phyloP scores from a whole-genome alignment of 1,140 invertebrate genomes.

The Drosophila hydei region DNA sequence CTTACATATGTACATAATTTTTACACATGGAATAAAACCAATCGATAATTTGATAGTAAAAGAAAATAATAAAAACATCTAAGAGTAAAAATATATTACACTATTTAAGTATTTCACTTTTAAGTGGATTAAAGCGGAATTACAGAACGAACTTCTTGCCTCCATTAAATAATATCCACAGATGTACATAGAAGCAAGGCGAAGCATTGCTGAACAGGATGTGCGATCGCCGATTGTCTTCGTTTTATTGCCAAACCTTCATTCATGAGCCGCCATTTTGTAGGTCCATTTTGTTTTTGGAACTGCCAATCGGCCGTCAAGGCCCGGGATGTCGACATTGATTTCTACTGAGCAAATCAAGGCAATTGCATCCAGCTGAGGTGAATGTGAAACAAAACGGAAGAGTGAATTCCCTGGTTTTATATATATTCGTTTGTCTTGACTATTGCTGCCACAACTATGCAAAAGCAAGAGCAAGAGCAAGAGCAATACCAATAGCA shows the following conservation, averaged over 20 bases:
- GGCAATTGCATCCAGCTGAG: conserved; percentile 7
- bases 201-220: conserved; percentile 24
- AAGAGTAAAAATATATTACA: too few species aligned
- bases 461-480: too few species aligned
- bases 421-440: conserved; percentile 46
- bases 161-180: neutral
- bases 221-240: conserved; percentile 23
- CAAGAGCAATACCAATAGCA: conserved; percentile 21
- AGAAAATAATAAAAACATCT: too few species aligned
- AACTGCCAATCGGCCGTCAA: neutral
- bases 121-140: too few species aligned
- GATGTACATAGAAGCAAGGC: too few species aligned
- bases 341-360: conserved; percentile 1
- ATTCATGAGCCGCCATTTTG: conserved; percentile 12
- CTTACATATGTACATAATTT: too few species aligned
- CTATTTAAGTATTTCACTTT: too few species aligned
- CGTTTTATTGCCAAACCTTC: conserved; percentile 8
- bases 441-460: conserved; percentile 5
- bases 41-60: too few species aligned
- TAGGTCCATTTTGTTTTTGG: conserved; percentile 21
- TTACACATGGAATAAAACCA: too few species aligned
- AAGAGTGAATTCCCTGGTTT: conserved; percentile 59
- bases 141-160: neutral
- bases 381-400: conserved; percentile 40
- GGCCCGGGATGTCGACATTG: neutral